Percentiles rank a stretch among this genome's conserved stretches.
phyloP scores from a whole-genome alignment of 2,888 invertebrate species.

The Drosophila macrothrix region DNA sequence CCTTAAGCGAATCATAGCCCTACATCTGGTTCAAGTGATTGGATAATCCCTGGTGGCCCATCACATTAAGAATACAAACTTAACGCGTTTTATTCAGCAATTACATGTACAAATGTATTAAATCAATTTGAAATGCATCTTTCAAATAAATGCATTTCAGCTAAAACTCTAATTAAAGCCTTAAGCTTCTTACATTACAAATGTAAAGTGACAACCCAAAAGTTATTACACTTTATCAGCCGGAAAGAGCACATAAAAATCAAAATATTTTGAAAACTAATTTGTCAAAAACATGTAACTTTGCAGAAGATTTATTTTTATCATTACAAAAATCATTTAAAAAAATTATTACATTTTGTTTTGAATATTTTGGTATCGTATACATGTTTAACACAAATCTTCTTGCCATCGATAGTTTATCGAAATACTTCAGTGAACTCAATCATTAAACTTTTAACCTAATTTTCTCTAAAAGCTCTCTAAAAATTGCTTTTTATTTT shows the following conservation, averaged over 20 bases:
- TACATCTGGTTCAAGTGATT: conserved; percentile 20
- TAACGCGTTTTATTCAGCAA: conserved; percentile 59
- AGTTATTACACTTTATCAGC: conserved; percentile 2
- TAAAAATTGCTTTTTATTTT: background rate
- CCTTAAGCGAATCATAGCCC: conserved; percentile 40
- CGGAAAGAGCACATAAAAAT: background rate
- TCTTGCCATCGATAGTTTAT: background rate
- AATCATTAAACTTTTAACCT: background rate
- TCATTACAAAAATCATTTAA: background rate
- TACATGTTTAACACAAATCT: too few species aligned
- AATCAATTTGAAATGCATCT: conserved; percentile 35
- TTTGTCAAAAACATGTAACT: background rate
- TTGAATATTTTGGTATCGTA: background rate
- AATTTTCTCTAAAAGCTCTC: background rate
- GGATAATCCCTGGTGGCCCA: conserved; percentile 55
- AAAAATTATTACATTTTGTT: background rate
- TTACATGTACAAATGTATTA: conserved; percentile 41
- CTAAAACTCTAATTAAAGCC: conserved; percentile 47
- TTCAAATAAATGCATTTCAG: conserved; percentile 38
- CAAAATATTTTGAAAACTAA: background rate
- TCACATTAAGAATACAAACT: conserved; percentile 36
- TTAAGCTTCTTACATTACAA: conserved; percentile 49
- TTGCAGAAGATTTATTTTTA: background rate
- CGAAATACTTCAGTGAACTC: background rate
- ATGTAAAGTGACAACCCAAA: conserved; percentile 3